phyloP scores from a whole-genome alignment of 1,140 invertebrate species.

The Delia radicum region DNA sequence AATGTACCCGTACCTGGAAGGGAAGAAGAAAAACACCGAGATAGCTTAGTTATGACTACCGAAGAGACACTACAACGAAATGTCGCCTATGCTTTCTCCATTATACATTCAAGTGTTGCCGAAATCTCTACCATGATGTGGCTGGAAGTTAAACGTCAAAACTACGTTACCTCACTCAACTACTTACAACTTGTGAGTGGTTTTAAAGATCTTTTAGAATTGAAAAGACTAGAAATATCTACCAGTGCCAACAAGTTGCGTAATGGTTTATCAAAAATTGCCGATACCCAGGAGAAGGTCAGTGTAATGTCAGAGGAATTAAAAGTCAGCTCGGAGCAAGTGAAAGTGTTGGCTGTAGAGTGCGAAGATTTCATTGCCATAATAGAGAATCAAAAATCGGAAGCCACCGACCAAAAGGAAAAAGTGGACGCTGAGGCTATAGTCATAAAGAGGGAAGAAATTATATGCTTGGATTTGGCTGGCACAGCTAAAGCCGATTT shows the following conservation, averaged over 20 bases:
- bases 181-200: conserved; percentile 79
- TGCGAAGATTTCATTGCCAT: conserved; percentile 66
- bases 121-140: conserved; percentile 71
- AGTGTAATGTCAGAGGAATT: conserved; percentile 78
- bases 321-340: conserved; percentile 71
- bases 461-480: conserved; percentile 75
- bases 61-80: conserved; percentile 65
- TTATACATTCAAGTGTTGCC: conserved; percentile 75
- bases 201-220: conserved; percentile 76
- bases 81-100: conserved; percentile 71
- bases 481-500: conserved; percentile 77
- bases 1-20: conserved; percentile 65
- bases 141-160: conserved; percentile 73
- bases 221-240: conserved; percentile 70
- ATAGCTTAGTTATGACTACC: conserved; percentile 58
- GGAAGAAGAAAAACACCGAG: conserved; percentile 53
- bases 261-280: conserved; percentile 77
- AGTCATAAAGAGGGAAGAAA: conserved; percentile 77
- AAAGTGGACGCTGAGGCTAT: conserved; percentile 66
- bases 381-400: conserved; percentile 74
- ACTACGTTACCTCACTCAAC: conserved; percentile 84
- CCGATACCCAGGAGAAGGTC: conserved; percentile 73
- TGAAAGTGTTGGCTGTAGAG: conserved; percentile 52
- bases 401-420: conserved; percentile 77
- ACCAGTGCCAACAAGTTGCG: conserved; percentile 70